These are phyloP conservation scores for Dipodomys spectabilis DNA, from an alignment of 2,113 vertebrate genomes.

Conservation along the genomic window DNA sequence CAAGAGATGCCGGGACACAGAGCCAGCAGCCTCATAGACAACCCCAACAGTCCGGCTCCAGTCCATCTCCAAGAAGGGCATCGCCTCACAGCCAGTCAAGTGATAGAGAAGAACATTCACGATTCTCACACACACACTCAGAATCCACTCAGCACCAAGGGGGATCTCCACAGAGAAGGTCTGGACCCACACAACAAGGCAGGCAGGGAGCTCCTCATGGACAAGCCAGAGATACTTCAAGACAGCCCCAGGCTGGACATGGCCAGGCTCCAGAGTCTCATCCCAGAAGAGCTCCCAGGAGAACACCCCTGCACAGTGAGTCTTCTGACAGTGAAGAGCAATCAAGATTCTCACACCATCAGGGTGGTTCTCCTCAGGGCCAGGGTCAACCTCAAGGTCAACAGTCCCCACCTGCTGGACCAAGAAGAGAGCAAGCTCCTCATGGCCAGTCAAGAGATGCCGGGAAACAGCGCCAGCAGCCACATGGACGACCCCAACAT, in stretches of 20 bases:
- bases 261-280: rapidly evolving
- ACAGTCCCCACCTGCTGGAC: neutral
- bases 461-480: rapidly evolving
- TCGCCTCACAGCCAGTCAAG: neutral
- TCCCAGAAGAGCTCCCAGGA: rapidly evolving
- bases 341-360: rapidly evolving
- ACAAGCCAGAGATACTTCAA: rapidly evolving
- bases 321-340: neutral
- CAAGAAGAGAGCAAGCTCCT: rapidly evolving
- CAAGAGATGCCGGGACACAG: neutral
- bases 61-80: neutral
- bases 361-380: neutral
- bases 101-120: neutral
- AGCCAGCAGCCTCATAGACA: rapidly evolving
- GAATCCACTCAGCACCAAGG: rapidly evolving
- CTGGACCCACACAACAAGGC: rapidly evolving
- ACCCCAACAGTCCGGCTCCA: rapidly evolving
- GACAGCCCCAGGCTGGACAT: rapidly evolving
- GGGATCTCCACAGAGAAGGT: neutral
- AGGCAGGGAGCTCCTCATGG: rapidly evolving
- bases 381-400: neutral
- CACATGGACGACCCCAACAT: neutral
- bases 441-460: neutral
- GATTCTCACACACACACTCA: neutral
- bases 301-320: rapidly evolving